Evolutionary conservation across 2,888 invertebrate species (phyloP).

Genomic region (Latheticus oryzae): DNA sequence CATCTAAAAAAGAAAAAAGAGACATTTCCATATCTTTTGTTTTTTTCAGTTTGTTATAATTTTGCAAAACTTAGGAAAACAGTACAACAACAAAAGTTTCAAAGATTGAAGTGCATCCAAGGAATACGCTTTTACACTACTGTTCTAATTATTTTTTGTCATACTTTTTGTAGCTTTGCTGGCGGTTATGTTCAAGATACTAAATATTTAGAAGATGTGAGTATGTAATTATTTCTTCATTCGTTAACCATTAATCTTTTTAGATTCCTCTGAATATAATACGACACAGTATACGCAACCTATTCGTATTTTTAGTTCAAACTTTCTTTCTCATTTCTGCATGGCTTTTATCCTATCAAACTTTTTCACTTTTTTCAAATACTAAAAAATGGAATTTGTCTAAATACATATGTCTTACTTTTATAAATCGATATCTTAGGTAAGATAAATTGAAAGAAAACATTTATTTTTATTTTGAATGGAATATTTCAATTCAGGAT

Average conservation of each 20-base stretch:
- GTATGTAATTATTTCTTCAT: slow-evolving; percentile 15
- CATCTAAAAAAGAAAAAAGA: slow-evolving; percentile 5
- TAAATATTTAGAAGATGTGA: slow-evolving; percentile 34
- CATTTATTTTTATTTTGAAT: background rate
- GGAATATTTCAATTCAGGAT: too few relatives aligned
- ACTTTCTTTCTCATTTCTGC: slow-evolving; percentile 51
- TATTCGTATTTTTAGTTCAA: slow-evolving; percentile 49
- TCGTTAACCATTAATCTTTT: slow-evolving; percentile 10
- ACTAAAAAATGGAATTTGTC: slow-evolving; percentile 7
- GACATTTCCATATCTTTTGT: slow-evolving; percentile 25
- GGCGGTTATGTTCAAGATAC: slow-evolving; percentile 44
- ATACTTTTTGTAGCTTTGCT: slow-evolving; percentile 46
- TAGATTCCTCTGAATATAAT: slow-evolving; percentile 38
- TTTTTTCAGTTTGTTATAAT: slow-evolving; percentile 47
- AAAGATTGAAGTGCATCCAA: slow-evolving; percentile 50
- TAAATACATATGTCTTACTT: slow-evolving; percentile 20
- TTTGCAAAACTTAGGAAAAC: slow-evolving; percentile 41
- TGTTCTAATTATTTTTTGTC: slow-evolving; percentile 48
- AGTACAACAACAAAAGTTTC: slow-evolving; percentile 41
- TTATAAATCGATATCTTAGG: slow-evolving; percentile 33
- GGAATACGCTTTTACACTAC: slow-evolving; percentile 51
- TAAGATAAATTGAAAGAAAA: slow-evolving; percentile 8
- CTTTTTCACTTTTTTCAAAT: slow-evolving; percentile 46
- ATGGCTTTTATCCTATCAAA: slow-evolving; percentile 50
- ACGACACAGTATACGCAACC: slow-evolving; percentile 38